Evolutionary conservation across 2,113 vertebrate species (phyloP).

Genomic region (Dipodomys ordii): DNA sequence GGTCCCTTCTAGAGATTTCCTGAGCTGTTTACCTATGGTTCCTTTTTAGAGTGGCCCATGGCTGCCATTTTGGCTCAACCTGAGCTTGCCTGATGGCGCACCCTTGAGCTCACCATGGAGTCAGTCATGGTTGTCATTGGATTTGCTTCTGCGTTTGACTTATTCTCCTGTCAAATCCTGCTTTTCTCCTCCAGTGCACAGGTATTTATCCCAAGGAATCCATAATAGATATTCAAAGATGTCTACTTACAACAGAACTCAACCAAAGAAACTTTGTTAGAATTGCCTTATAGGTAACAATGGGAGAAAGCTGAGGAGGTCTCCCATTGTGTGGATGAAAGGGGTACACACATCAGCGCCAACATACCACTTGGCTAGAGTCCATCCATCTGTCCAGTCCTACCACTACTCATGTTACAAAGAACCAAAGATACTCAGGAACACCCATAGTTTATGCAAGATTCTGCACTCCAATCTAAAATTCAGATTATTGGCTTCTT

Average conservation of each 20-base stretch:
- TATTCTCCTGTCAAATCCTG: neutral
- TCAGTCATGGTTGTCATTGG: neutral
- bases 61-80: neutral
- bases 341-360: neutral
- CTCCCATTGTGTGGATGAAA: neutral
- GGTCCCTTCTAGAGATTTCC: neutral
- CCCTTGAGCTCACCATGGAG: neutral
- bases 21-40: neutral
- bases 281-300: neutral
- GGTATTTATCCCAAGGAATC: neutral
- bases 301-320: neutral
- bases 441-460: neutral
- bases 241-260: neutral
- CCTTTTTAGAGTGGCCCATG: neutral
- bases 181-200: neutral
- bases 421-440: neutral
- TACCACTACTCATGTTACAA: neutral
- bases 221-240: neutral
- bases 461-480: neutral
- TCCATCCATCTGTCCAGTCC: neutral
- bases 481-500: neutral
- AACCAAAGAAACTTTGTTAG: neutral
- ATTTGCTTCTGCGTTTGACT: neutral
- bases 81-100: neutral
- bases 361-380: neutral